A percentile compares a stretch with the other conserved stretches of the same genome.
phyloP scores from a whole-genome alignment of 2,888 invertebrate species.

The Venusia cambrica region DNA sequence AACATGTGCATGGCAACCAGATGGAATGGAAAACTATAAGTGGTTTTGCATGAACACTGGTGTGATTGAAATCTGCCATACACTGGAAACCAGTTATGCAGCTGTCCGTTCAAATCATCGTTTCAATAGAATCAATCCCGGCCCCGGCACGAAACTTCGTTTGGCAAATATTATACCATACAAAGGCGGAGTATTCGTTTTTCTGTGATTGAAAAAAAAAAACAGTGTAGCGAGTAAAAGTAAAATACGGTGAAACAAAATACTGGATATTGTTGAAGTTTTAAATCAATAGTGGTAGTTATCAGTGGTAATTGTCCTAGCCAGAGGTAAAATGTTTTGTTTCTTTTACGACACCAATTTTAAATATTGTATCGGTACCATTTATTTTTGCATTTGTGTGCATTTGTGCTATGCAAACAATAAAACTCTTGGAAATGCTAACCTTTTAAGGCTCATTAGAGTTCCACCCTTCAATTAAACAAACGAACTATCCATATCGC shows the following conservation, averaged over 20 bases:
- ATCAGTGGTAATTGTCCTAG: too few relatives aligned
- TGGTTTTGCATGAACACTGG: slow-evolving; percentile 28
- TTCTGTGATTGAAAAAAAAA: slow-evolving; percentile 9
- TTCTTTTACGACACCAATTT: too few relatives aligned
- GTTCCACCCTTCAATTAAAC: too few relatives aligned
- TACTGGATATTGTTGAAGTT: too few relatives aligned
- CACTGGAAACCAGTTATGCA: slow-evolving; percentile 43
- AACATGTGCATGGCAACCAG: slow-evolving; percentile 13
- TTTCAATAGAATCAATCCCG: slow-evolving; percentile 26
- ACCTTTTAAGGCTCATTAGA: too few relatives aligned
- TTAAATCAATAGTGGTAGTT: too few relatives aligned
- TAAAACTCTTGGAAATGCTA: too few relatives aligned
- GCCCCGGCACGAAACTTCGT: slow-evolving; percentile 13
- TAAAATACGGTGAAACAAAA: slow-evolving; percentile 16
- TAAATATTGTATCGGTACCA: too few relatives aligned
- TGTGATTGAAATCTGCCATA: slow-evolving; percentile 46
- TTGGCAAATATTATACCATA: slow-evolving; percentile 10
- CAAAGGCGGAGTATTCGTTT: slow-evolving; percentile 11
- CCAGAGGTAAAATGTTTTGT: too few relatives aligned
- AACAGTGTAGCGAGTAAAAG: slow-evolving; percentile 7
- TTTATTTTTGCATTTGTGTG: too few relatives aligned
- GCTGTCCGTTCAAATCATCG: slow-evolving; percentile 43
- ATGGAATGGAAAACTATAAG: slow-evolving; percentile 34
- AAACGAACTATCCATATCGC: slow-evolving; percentile 1
- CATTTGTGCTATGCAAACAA: too few relatives aligned